Evolutionary conservation across 2,888 invertebrate species (phyloP).

Genomic region (Polia nebulosa): DNA sequence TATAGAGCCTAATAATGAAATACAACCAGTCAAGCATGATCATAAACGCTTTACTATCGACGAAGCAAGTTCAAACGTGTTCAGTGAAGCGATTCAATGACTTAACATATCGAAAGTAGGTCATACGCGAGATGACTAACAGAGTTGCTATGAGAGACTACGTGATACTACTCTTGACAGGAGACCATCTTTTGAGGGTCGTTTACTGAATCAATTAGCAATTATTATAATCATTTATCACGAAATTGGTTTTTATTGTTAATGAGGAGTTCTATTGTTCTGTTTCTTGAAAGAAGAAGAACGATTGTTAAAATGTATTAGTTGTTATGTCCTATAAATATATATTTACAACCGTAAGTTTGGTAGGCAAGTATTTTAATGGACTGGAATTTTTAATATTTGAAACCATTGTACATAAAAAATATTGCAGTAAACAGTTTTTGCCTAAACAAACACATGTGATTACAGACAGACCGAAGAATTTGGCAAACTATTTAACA

Average conservation of each 20-base stretch:
- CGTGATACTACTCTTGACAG: constrained; percentile 26
- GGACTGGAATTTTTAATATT: not conserved
- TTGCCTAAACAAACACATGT: not conserved
- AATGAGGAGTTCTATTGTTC: not conserved
- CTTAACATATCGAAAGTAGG: constrained; percentile 73
- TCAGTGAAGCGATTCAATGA: constrained; percentile 59
- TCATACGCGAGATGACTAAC: constrained; percentile 75
- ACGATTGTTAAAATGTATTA: not conserved
- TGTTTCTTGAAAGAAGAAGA: not conserved
- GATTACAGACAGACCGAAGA: accelerated
- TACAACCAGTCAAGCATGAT: constrained; percentile 34
- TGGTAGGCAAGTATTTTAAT: too few relatives aligned
- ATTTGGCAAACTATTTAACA: not conserved
- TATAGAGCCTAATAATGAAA: constrained; percentile 18
- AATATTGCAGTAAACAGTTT: too few relatives aligned
- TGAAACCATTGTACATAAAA: too few relatives aligned
- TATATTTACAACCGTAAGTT: not conserved
- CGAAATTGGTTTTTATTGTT: not conserved
- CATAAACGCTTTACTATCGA: constrained; percentile 45
- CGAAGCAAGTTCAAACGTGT: constrained; percentile 72
- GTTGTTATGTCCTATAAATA: not conserved
- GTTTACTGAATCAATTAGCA: constrained; percentile 43
- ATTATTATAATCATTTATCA: constrained; percentile 2
- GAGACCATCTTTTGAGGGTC: constrained; percentile 35
- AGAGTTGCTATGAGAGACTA: constrained; percentile 52